phyloP scores from a whole-genome alignment of 64 coral and sea anemone species.

The Orbicella faveolata region DNA sequence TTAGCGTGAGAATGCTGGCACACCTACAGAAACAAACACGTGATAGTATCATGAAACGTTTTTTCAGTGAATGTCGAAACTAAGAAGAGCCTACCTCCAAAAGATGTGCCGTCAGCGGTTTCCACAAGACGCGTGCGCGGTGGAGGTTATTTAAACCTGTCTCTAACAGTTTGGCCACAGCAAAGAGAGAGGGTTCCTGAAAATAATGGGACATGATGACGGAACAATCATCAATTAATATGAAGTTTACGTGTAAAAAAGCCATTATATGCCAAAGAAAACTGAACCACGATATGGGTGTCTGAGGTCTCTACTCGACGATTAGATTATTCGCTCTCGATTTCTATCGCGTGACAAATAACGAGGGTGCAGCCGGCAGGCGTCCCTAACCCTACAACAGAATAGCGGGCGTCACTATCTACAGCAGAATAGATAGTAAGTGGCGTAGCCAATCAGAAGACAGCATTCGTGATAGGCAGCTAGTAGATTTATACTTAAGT shows the following conservation, averaged over 20 bases:
- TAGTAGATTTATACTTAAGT: too few species aligned
- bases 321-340: too few species aligned
- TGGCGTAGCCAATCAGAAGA: background rate
- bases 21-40: constrained; percentile 52
- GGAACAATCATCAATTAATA: too few species aligned
- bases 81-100: constrained; percentile 76
- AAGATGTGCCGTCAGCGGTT: constrained; percentile 96
- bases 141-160: constrained; percentile 97
- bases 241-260: too few species aligned
- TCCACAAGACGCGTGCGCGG: constrained; percentile 91
- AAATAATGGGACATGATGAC: background rate
- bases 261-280: background rate
- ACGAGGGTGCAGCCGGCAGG: too few species aligned
- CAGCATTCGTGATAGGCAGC: too few species aligned
- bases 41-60: background rate
- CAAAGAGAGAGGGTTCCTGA: constrained; percentile 96
- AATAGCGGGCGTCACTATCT: too few species aligned
- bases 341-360: too few species aligned
- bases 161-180: constrained; percentile 94
- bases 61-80: background rate
- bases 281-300: background rate
- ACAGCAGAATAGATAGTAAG: background rate
- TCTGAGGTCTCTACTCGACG: background rate
- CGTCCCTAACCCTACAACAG: too few species aligned
- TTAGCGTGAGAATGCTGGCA: constrained; percentile 87